Conservation (phyloP, 2,888 invertebrate species). For the Scaptomyza flava region DNA sequence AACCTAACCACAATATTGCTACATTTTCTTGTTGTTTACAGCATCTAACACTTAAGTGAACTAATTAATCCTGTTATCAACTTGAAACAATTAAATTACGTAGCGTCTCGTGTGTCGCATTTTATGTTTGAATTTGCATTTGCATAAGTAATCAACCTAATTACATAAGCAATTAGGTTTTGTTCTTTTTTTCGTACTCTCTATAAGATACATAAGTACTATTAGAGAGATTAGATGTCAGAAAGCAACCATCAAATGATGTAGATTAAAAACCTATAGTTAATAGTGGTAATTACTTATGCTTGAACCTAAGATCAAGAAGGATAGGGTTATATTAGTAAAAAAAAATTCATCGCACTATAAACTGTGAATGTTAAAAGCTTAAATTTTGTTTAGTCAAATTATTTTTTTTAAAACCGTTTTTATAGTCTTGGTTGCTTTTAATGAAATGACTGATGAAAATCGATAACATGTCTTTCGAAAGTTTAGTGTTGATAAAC, state of each 20-base stretch:
- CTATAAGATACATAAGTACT: background rate
- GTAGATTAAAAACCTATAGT: background rate
- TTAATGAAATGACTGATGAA: background rate
- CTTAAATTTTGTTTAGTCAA: too few species aligned
- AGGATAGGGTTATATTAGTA: too few species aligned
- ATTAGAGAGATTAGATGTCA: background rate
- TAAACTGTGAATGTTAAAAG: too few species aligned
- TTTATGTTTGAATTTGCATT: conserved; percentile 1
- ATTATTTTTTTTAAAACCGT: background rate
- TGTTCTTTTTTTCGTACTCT: background rate
- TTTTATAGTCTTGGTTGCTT: background rate
- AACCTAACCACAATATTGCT: background rate
- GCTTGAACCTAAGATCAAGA: background rate
- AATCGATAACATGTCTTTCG: background rate
- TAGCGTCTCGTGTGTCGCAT: conserved; percentile 1
- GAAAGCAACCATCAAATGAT: background rate
- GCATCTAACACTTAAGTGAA: background rate
- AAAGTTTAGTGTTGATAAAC: too few species aligned
- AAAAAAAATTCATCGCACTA: too few species aligned
- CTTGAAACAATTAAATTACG: conserved; percentile 9
- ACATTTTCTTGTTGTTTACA: background rate
- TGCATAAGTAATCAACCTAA: conserved; percentile 3
- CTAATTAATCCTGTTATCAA: conserved; percentile 7
- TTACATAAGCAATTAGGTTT: background rate
- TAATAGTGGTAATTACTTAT: background rate